These are phyloP conservation scores for Pollenia labialis DNA, from an alignment of 2,888 invertebrate genomes.

Conservation along the genomic window DNA sequence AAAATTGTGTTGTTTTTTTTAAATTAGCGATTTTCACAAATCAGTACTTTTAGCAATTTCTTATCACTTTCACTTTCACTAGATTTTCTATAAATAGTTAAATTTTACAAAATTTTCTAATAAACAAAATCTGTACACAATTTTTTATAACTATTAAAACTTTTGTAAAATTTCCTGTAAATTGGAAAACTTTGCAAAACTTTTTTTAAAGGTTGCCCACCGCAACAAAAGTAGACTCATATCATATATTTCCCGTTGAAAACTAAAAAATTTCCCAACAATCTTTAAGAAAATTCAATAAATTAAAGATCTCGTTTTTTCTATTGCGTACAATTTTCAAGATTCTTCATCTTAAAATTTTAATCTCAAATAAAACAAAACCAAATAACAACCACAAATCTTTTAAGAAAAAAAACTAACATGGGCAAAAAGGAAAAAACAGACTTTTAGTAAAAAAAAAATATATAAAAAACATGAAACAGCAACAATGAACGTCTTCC, in stretches of 20 bases:
- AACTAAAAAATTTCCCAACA: slow-evolving; percentile 1
- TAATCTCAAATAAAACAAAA: slow-evolving; percentile 37
- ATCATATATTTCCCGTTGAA: neutral
- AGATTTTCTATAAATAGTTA: too few relatives aligned
- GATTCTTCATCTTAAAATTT: slow-evolving; percentile 46
- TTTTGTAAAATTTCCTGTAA: too few relatives aligned
- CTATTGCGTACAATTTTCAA: neutral
- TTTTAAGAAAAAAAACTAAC: neutral
- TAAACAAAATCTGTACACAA: too few relatives aligned
- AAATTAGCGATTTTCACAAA: too few relatives aligned
- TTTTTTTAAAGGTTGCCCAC: neutral
- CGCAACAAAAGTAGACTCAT: neutral
- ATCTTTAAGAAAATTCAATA: slow-evolving; percentile 14
- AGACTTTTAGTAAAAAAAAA: slow-evolving; percentile 28
- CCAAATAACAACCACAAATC: slow-evolving; percentile 34
- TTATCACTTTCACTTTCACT: too few relatives aligned
- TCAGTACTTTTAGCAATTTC: too few relatives aligned
- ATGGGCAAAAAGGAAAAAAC: neutral
- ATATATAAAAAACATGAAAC: slow-evolving; percentile 19
- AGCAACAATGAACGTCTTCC: slow-evolving; percentile 32
- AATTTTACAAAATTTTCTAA: too few relatives aligned
- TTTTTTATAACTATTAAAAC: too few relatives aligned
- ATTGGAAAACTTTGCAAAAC: too few relatives aligned
- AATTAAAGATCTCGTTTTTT: slow-evolving; percentile 40
- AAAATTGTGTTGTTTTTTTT: too few relatives aligned